Base-by-base conservation (phyloP, 2,113 vertebrate genomes). In the Labeo rohita region DNA sequence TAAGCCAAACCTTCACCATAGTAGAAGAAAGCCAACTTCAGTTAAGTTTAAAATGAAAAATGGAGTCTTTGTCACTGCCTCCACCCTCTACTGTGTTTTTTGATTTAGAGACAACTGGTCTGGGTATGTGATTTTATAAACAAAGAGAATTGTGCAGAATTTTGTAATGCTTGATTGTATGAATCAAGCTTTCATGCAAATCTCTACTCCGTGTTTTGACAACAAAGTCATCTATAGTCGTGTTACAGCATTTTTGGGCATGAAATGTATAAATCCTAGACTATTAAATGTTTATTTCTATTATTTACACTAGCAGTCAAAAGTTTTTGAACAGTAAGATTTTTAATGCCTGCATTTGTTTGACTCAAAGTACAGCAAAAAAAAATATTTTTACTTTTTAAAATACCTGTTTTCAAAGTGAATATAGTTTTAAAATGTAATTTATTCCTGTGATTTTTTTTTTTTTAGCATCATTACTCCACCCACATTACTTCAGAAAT, bases 81-180 rank as follows among this genome's bases (percentile, higher is more conserved):
- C 13, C 61, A 21, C 1, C 13, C 1, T 56, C 49, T n/a, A 52
- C 43, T 36, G 94, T 93, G 79, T 95, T 95, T 89, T 95, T 95
- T 76, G 94, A 95, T 86, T 78, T 95, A 89, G 94, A 95, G 85
- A 95, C 94, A 4, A 94, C 93, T 10, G 94, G 94, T 83, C 88
- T 94, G 28, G 89, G 93, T 94, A 70, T 84, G 89, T 74, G 15
- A 63, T 16, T 74, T 47, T 11, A 45, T 18, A 9, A 52, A 54
- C 8, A 10, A 78, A 49, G 43, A 76, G 47, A 76, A 61, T 28
- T 54, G 0, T 65, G 12, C 2, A 16, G 13, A 9, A 74, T 65
- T 16, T 52, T 45, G 68, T 73, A 34, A 18, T 63, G 39, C 39
- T 39, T 0, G 3, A 61, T 7, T 43, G n/a, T 10, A 15, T 34